Evolutionary conservation across 2,113 vertebrate species (phyloP).

Genomic region (Aptenodytes forsteri): DNA sequence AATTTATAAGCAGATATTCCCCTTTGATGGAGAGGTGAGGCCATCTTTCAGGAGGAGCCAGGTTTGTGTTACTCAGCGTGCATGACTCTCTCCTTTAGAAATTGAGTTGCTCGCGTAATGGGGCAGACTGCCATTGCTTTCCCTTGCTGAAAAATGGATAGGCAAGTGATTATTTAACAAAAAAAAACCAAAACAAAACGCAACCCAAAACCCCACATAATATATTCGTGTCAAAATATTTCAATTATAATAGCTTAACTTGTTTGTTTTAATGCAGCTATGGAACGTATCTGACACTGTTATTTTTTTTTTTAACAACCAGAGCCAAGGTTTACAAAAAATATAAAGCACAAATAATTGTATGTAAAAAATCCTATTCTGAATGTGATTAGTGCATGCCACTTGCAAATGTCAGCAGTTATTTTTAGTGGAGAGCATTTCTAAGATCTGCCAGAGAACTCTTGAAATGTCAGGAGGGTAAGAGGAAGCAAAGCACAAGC

Average conservation of each 20-base stretch:
- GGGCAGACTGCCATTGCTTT: neutral
- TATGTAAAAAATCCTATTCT: neutral
- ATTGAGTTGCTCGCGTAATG: fast-evolving
- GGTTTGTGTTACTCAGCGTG: neutral
- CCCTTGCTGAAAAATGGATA: neutral
- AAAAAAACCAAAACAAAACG: neutral
- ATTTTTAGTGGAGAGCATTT: slow-evolving; percentile 47
- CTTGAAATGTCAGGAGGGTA: slow-evolving; percentile 49
- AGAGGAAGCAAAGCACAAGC: neutral
- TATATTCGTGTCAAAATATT: neutral
- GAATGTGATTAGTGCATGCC: slow-evolving; percentile 26
- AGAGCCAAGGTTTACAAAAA: neutral
- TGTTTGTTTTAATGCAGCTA: neutral
- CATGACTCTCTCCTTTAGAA: neutral
- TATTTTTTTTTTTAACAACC: neutral
- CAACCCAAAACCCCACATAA: neutral
- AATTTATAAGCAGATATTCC: neutral
- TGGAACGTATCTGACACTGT: neutral
- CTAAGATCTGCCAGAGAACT: slow-evolving; percentile 36
- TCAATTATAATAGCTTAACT: neutral
- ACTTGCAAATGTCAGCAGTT: slow-evolving; percentile 48
- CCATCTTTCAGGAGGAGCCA: neutral
- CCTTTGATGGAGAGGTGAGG: neutral
- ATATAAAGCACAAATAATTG: neutral
- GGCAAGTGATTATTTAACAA: neutral